A percentile compares a stretch with the other conserved stretches of the same genome.
Conservation (phyloP, 1,140 invertebrate genomes). For the Lasioglossum baleicum region DNA sequence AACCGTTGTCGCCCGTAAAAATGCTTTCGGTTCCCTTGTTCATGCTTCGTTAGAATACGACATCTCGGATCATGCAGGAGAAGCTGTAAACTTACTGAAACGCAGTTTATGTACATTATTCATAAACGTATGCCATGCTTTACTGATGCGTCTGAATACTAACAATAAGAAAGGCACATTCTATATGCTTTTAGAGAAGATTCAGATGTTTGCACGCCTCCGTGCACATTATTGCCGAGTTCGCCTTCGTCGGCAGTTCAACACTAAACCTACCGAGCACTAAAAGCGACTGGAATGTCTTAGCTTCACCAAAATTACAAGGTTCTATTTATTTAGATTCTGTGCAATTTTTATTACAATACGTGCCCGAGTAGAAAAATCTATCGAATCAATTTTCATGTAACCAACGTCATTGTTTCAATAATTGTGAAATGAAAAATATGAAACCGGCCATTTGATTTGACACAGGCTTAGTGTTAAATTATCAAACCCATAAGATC, state of each 20-base stretch:
- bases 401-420: no score
- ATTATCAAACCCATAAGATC: no score
- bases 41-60: neutral
- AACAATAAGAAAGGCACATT: neutral
- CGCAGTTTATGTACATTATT: constrained; percentile 34
- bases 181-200: neutral
- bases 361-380: no score
- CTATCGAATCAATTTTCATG: no score
- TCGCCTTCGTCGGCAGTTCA: neutral
- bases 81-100: constrained; percentile 24
- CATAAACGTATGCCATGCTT: constrained; percentile 19
- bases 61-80: neutral
- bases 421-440: no score
- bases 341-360: no score
- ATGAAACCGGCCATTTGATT: no score
- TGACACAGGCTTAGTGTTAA: no score
- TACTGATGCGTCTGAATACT: constrained; percentile 2
- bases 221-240: neutral
- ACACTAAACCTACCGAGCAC: neutral
- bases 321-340: no score
- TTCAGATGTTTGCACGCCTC: neutral
- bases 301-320: no score
- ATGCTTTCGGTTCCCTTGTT: neutral
- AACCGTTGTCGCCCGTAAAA: neutral
- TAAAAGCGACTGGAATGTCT: no score